These are phyloP conservation scores for Emydoidea blandingii DNA, from an alignment of 2,797 vertebrate genomes.

Conservation along the genomic window DNA sequence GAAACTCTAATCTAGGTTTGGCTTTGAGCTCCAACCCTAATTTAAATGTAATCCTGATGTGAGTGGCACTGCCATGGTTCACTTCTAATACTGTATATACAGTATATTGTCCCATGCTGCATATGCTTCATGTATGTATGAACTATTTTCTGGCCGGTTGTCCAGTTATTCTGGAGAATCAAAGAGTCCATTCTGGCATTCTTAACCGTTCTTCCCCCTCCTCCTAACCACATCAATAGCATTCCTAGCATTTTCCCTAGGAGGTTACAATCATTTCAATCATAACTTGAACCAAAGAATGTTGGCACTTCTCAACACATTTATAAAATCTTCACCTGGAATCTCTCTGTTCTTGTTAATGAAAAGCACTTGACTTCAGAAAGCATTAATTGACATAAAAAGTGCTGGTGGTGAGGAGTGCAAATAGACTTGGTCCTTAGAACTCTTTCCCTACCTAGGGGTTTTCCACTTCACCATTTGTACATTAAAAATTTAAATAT, in stretches of 20 bases:
- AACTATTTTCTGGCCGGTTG: constrained; percentile 50
- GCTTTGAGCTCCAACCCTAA: background rate
- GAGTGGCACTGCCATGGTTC: background rate
- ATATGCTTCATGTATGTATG: background rate
- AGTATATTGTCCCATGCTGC: background rate
- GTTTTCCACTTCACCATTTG: constrained; percentile 31
- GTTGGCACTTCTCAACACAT: constrained; percentile 77
- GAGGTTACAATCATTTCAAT: constrained; percentile 77
- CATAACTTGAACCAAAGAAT: constrained; percentile 73
- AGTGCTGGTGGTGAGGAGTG: constrained; percentile 33
- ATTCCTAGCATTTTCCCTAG: constrained; percentile 76
- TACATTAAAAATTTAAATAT: constrained; percentile 36
- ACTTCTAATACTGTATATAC: background rate
- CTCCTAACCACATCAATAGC: constrained; percentile 76
- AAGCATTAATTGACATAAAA: constrained; percentile 64
- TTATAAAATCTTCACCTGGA: constrained; percentile 80
- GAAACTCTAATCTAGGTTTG: background rate
- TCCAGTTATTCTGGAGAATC: constrained; percentile 63
- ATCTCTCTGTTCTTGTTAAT: constrained; percentile 75
- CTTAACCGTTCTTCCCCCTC: background rate
- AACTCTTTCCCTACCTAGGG: background rate
- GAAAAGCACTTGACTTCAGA: constrained; percentile 76
- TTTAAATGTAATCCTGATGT: background rate
- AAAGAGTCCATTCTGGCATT: constrained; percentile 64
- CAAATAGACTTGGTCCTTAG: constrained; percentile 45